Conservation (phyloP, 2,797 vertebrate species). For the Mus spretus region DNA sequence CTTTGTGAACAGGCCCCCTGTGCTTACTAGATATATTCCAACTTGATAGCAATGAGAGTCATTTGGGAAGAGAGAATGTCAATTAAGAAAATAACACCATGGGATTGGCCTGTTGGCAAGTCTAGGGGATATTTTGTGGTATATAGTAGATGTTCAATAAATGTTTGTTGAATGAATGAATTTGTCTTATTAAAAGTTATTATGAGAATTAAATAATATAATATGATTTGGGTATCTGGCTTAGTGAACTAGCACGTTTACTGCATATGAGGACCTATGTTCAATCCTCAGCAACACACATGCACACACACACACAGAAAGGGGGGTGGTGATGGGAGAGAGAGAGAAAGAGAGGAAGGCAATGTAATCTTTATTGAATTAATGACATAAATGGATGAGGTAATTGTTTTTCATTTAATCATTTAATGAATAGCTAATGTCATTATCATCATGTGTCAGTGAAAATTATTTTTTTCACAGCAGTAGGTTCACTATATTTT, state of each 20-base stretch:
- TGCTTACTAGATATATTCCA: background rate
- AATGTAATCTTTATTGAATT: conserved; percentile 20
- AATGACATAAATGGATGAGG: background rate
- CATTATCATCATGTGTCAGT: background rate
- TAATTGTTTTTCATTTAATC: conserved; percentile 60
- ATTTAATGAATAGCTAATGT: conserved; percentile 10
- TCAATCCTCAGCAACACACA: background rate
- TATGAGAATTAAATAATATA: conserved; percentile 58
- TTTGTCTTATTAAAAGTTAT: conserved; percentile 18
- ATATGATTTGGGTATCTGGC: background rate
- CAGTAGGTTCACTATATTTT: background rate
- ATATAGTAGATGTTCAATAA: background rate
- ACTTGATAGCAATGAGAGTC: background rate
- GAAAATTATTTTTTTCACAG: conserved; percentile 36
- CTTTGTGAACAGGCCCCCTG: background rate
- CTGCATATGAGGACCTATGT: background rate
- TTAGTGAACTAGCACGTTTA: background rate
- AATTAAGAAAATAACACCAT: background rate
- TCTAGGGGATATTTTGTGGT: background rate
- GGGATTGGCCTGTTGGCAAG: background rate
- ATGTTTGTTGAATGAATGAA: background rate
- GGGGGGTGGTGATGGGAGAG: background rate
- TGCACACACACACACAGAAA: background rate
- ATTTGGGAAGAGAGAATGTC: background rate
- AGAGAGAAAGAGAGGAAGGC: background rate